Conservation (phyloP, 2,113 vertebrate species). For the Macrotis lagotis region DNA sequence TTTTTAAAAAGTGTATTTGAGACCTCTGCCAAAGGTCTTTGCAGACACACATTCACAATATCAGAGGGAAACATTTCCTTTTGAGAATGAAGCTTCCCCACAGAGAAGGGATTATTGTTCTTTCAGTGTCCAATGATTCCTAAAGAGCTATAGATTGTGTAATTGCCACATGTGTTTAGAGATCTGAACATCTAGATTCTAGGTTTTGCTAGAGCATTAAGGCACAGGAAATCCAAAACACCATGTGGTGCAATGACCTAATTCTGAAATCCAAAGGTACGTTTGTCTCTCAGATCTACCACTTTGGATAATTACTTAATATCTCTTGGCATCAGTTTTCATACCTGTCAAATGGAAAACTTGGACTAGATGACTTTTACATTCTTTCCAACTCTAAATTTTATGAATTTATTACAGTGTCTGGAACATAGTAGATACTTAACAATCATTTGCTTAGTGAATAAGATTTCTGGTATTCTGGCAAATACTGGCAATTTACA, state of each 20-base stretch:
- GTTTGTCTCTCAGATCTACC: background rate
- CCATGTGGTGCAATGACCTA: background rate
- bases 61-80: background rate
- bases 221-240: background rate
- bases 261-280: background rate
- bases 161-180: background rate
- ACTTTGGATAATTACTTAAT: background rate
- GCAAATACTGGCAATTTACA: background rate
- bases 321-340: background rate
- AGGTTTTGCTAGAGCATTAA: background rate
- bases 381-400: background rate
- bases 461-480: background rate
- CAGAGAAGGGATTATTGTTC: background rate
- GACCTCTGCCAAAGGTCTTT: background rate
- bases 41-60: background rate
- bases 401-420: background rate
- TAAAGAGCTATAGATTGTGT: background rate
- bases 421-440: background rate
- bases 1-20: background rate
- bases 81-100: background rate
- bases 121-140: background rate
- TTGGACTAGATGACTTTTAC: background rate
- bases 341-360: background rate
- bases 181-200: background rate
- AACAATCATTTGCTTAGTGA: background rate